These are phyloP conservation scores for Blennius ocellaris DNA, from an alignment of 2,113 vertebrate genomes.

Conservation along the genomic window DNA sequence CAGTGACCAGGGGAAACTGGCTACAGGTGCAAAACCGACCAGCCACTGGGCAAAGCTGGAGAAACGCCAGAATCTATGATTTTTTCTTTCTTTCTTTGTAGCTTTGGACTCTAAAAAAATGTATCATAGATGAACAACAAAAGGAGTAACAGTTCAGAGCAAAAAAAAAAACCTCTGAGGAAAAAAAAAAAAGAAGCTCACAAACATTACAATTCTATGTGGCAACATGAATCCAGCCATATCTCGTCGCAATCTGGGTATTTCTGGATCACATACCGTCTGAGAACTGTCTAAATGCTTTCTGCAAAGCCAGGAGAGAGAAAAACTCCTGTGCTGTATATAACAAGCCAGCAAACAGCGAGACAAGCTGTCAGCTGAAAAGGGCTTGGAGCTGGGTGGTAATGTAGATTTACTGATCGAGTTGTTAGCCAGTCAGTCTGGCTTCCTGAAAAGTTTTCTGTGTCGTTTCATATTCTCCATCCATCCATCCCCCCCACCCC, in stretches of 20 bases:
- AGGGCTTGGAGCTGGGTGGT: constrained; percentile 30
- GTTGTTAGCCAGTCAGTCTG: constrained; percentile 45
- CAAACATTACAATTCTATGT: not conserved
- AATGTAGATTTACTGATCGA: constrained; percentile 63
- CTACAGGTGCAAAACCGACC: constrained; percentile 13
- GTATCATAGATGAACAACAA: not conserved
- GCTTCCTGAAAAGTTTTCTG: constrained; percentile 33
- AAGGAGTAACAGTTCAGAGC: not conserved
- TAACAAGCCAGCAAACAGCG: constrained; percentile 33
- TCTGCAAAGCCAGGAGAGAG: constrained; percentile 32
- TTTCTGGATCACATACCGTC: constrained; percentile 30
- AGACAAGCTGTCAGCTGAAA: constrained; percentile 53
- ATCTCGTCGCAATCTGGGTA: constrained; percentile 17
- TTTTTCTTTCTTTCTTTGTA: not conserved
- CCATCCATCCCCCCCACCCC: constrained; percentile 11
- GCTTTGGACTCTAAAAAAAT: not conserved
- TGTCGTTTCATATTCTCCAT: constrained; percentile 27
- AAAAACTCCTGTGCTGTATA: constrained; percentile 42
- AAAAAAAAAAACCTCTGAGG: not conserved
- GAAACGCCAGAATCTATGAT: not conserved
- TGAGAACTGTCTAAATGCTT: constrained; percentile 28
- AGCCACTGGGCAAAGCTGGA: constrained; percentile 7
- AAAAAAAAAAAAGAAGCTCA: not conserved
- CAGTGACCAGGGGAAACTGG: constrained; percentile 33
- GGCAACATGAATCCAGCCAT: not conserved